A percentile compares a stretch with the other conserved stretches of the same genome.
Evolutionary conservation across 2,113 vertebrate genomes (phyloP).

Genomic region (Rhineura floridana): DNA sequence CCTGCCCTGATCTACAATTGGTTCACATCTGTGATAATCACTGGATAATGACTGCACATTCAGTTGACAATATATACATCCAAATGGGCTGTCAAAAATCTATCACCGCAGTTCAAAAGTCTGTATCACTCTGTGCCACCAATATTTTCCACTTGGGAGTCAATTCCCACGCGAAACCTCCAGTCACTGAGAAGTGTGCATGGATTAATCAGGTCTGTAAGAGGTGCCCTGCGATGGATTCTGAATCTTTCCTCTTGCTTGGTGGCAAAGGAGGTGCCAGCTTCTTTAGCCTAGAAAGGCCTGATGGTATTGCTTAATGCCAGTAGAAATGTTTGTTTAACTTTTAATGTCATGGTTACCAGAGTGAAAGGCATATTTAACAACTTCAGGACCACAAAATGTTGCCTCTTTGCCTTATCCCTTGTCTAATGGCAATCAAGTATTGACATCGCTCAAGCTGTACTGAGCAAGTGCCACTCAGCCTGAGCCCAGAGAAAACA

Average conservation of each 20-base stretch:
- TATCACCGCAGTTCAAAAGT: background rate
- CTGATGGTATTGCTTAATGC: background rate
- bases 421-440: too few relatives aligned
- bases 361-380: too few relatives aligned
- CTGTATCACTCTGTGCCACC: background rate
- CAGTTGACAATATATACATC: background rate
- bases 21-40: background rate
- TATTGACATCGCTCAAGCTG: too few relatives aligned
- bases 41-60: background rate
- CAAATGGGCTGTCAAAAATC: background rate
- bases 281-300: background rate
- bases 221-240: background rate
- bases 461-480: too few relatives aligned
- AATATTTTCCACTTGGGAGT: background rate
- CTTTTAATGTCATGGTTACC: too few relatives aligned
- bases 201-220: background rate
- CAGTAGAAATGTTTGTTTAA: background rate
- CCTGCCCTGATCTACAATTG: too few relatives aligned
- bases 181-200: background rate
- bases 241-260: background rate
- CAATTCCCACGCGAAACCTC: background rate
- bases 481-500: too few relatives aligned
- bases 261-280: background rate
- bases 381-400: too few relatives aligned
- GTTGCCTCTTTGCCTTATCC: too few relatives aligned